Percentiles rank a stretch among this genome's conserved stretches.
phyloP scores from a whole-genome alignment of 2,888 invertebrate genomes.

The Coecobrya sp. region DNA sequence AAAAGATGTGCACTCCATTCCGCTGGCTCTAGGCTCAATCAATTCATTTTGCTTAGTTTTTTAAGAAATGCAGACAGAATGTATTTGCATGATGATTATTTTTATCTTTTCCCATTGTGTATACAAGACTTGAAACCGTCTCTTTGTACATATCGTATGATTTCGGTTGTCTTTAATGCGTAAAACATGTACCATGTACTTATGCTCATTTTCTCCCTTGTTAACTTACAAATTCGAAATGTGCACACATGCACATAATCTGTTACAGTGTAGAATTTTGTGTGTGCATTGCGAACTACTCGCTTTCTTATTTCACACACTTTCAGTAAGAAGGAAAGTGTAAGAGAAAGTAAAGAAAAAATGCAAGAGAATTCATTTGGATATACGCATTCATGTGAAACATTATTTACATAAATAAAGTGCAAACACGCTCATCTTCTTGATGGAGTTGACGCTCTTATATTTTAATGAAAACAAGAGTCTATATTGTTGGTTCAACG shows the following conservation, averaged over 20 bases:
- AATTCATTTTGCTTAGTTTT: constrained; percentile 46
- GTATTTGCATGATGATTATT: constrained; percentile 57
- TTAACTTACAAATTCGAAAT: constrained; percentile 9
- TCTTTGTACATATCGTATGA: background rate
- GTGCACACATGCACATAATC: background rate
- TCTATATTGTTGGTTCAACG: background rate
- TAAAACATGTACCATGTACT: constrained; percentile 63
- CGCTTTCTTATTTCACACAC: background rate
- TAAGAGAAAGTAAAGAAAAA: constrained; percentile 19
- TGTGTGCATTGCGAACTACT: background rate
- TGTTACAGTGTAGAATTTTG: background rate
- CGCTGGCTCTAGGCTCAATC: constrained; percentile 28
- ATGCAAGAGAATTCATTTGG: background rate
- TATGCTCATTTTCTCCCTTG: constrained; percentile 47
- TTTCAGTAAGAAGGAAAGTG: constrained; percentile 49
- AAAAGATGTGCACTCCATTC: constrained; percentile 19
- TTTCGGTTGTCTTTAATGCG: constrained; percentile 49
- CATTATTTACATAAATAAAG: constrained; percentile 78
- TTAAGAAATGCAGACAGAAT: background rate
- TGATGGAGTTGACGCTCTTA: constrained; percentile 30
- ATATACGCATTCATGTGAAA: constrained; percentile 48
- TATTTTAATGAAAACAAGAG: constrained; percentile 14
- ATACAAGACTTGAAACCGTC: background rate
- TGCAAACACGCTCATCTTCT: constrained; percentile 69
- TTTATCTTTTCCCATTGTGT: constrained; percentile 16